Conservation (phyloP, 1,140 invertebrate genomes). For the Apis cerana region DNA sequence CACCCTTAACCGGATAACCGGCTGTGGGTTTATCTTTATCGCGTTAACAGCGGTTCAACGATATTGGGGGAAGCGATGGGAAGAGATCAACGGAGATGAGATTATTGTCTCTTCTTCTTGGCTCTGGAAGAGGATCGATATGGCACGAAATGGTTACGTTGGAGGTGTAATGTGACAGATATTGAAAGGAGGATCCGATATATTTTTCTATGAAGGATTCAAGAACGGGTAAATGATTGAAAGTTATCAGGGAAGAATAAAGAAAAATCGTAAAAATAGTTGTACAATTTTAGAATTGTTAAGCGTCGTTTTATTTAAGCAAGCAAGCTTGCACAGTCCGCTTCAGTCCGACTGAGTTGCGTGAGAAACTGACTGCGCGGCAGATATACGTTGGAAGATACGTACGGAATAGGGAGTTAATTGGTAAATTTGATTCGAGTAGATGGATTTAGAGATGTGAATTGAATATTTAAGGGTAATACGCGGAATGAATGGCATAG, state of each 20-base stretch:
- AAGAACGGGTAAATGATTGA: too few relatives aligned
- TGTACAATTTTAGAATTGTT: too few relatives aligned
- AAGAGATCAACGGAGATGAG: not conserved
- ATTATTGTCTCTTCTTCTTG: not conserved
- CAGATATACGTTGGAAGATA: not conserved
- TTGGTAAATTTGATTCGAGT: constrained; percentile 1
- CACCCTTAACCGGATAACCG: constrained; percentile 10
- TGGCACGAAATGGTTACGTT: too few relatives aligned
- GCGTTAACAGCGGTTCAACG: not conserved
- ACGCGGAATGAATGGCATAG: not conserved
- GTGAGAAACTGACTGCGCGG: not conserved
- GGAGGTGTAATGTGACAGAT: too few relatives aligned
- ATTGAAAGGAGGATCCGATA: too few relatives aligned
- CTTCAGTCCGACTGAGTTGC: too few relatives aligned
- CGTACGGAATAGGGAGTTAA: not conserved
- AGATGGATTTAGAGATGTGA: not conserved
- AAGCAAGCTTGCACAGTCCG: too few relatives aligned
- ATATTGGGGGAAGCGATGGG: not conserved
- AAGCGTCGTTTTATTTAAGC: too few relatives aligned
- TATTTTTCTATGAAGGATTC: too few relatives aligned
- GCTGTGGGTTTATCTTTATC: not conserved
- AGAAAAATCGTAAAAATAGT: too few relatives aligned
- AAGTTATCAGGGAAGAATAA: too few relatives aligned
- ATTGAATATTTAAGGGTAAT: not conserved
- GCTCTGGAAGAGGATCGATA: too few relatives aligned